Percentiles rank a stretch among this genome's conserved stretches.
phyloP scores from a whole-genome alignment of 2,797 vertebrate genomes.

The Neostethus bicornis region DNA sequence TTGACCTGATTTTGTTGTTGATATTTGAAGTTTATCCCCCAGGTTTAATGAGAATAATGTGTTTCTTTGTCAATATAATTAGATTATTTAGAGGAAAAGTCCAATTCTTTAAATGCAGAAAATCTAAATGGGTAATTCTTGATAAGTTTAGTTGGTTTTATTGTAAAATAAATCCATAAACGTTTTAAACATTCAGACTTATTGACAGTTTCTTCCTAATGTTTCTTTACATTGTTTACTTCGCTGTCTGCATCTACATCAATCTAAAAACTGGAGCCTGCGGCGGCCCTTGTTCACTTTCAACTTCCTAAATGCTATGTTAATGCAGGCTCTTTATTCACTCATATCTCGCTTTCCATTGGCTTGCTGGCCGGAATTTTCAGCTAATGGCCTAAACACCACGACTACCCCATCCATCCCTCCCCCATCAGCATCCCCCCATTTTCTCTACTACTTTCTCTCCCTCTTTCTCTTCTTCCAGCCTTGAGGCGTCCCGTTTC shows the following conservation, averaged over 20 bases:
- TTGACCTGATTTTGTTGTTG: no score
- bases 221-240: conserved; percentile 9
- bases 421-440: conserved; percentile 17
- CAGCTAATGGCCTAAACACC: conserved; percentile 66
- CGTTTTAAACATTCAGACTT: background rate
- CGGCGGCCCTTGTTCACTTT: conserved; percentile 26
- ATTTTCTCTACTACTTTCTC: conserved; percentile 42
- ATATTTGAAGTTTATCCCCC: no score
- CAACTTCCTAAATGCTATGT: conserved; percentile 53
- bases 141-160: background rate
- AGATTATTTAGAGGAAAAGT: background rate
- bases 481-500: conserved; percentile 84
- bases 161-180: background rate
- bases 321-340: conserved; percentile 62
- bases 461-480: conserved; percentile 55
- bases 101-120: no score
- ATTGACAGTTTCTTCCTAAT: background rate
- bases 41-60: background rate
- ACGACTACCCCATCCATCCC: conserved; percentile 28
- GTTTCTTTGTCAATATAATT: no score
- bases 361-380: conserved; percentile 73
- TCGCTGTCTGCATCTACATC: conserved; percentile 41
- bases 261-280: conserved; percentile 34
- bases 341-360: conserved; percentile 70
- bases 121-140: no score